Evolutionary conservation across 1,140 invertebrate species (phyloP).

Genomic region (Dendroctonus valens): DNA sequence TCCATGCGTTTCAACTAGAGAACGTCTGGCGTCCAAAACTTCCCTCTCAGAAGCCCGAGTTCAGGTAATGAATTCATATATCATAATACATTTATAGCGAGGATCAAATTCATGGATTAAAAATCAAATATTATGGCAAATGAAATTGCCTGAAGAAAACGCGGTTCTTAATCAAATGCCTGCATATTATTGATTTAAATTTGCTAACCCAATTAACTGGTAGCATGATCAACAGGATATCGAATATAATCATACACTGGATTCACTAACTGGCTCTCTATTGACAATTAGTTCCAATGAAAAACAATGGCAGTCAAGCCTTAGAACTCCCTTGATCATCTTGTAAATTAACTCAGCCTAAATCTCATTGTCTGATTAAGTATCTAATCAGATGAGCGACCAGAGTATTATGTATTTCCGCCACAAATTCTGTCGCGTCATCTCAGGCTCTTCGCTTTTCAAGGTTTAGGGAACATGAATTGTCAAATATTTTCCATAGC

Average conservation of each 20-base stretch:
- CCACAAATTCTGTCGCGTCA: too few species aligned
- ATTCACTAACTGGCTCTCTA: slow-evolving; percentile 4
- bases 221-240: slow-evolving; percentile 4
- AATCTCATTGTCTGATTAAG: slow-evolving; percentile 14
- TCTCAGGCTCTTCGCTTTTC: too few species aligned
- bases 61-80: slow-evolving; percentile 67
- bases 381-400: slow-evolving; percentile 1
- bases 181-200: slow-evolving; percentile 2
- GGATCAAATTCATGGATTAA: not conserved
- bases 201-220: not conserved
- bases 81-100: not conserved
- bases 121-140: not conserved
- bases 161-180: not conserved
- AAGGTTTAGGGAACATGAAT: too few species aligned
- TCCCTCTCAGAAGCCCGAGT: slow-evolving; percentile 93
- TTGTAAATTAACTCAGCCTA: slow-evolving; percentile 14
- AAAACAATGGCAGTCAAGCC: slow-evolving; percentile 14
- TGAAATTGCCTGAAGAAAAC: not conserved
- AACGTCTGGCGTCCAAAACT: slow-evolving; percentile 87
- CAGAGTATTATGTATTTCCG: not conserved
- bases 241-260: slow-evolving; percentile 3
- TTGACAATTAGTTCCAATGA: slow-evolving; percentile 18
- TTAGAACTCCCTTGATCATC: slow-evolving; percentile 5
- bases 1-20: slow-evolving; percentile 90
- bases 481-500: not conserved